Evolutionary conservation across 2,888 invertebrate genomes (phyloP), one percentile per base, ranked within the genome.

Genomic region (Eilema sororculum): DNA sequence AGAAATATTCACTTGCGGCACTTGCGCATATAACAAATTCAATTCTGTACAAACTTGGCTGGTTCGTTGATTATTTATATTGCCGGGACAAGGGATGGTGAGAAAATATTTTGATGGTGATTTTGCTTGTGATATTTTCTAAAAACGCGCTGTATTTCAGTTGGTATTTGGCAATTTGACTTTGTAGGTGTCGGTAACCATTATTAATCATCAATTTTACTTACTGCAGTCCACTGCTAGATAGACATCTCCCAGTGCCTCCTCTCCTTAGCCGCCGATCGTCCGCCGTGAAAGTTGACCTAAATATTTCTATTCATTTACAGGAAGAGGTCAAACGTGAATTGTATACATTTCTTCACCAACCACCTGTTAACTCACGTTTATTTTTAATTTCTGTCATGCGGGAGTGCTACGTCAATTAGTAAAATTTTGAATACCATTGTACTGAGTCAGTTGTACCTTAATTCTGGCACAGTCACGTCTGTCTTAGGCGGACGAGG

Each of bases 391-490:
- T 72, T 65, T 61, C 57, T 59, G 20, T 73, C 63, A 67, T 68
- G 74, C 68, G 69, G 58, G 69, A 60, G 69, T 59, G 33, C 16
- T 58, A 56, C 37, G 52, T 67, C 62, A 63, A 75, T 74, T 74
- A 68, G 30, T 58, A 25, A 68, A 24, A 68, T 66, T 59, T 69
- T 69, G 66, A 74, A 64, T 67, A 69, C 52, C 61, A 69, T 61
- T 57, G 52, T 73, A 62, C 58, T 56, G 61, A 72, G 37, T 76
- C 78, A 74, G 75, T 75, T 67, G 67, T 69, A 30, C 37, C 41
- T 22, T 13, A 46, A 68, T 74, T 70, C 46, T 68, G 68, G 28
- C 37, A 41, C 66, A 74, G 46, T 78, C 80, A 25, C 41, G 24
- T 62, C 58, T 30, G 67, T 71, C 64, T 65, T 74, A 59, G 57